These are phyloP conservation scores for Nannoperca obscura DNA, from an alignment of 2,797 vertebrate genomes.

Conservation along the genomic window DNA sequence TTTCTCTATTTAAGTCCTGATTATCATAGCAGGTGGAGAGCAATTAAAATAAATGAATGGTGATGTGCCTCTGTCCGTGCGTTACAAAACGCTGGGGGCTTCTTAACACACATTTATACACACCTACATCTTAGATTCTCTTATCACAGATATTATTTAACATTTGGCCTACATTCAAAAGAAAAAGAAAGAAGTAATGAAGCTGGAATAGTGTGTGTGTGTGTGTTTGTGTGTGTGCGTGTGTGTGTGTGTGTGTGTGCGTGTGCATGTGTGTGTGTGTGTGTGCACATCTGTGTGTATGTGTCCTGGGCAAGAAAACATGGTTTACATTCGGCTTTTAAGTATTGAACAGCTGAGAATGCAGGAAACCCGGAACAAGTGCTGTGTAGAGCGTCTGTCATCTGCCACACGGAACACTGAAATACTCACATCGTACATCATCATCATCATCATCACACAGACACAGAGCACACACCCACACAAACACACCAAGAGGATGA, in stretches of 20 bases:
- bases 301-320: constrained; percentile 48
- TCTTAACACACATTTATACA: constrained; percentile 48
- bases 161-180: constrained; percentile 67
- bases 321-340: constrained; percentile 59
- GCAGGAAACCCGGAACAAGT: constrained; percentile 53
- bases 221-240: constrained; percentile 6
- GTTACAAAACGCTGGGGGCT: constrained; percentile 66
- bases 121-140: constrained; percentile 56
- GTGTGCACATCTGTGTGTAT: constrained; percentile 26
- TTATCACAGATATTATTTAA: constrained; percentile 61
- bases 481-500: constrained; percentile 26
- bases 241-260: neutral
- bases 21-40: constrained; percentile 82
- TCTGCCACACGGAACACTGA: constrained; percentile 59
- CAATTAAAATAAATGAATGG: constrained; percentile 84
- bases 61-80: constrained; percentile 62
- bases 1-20: constrained; percentile 81
- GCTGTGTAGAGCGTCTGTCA: constrained; percentile 54
- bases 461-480: constrained; percentile 39
- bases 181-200: constrained; percentile 34
- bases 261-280: constrained; percentile 15
- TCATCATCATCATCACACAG: constrained; percentile 51
- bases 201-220: neutral
- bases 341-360: constrained; percentile 78
- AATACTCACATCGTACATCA: constrained; percentile 68